Evolutionary conservation across 1,140 invertebrate genomes (phyloP).

Genomic region (Sipha flava): DNA sequence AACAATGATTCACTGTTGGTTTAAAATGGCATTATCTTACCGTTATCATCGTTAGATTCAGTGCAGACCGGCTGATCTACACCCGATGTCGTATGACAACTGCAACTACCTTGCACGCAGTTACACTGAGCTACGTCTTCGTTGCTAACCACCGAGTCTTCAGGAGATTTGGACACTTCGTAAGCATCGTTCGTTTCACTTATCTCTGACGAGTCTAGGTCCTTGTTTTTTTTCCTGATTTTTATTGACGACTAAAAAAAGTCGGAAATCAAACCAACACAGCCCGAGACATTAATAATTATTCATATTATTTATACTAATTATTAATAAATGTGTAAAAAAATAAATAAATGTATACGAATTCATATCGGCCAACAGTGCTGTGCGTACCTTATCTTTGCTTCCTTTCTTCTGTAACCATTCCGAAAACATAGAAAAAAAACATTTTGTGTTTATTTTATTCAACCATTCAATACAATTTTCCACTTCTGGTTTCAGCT

Average conservation of each 20-base stretch:
- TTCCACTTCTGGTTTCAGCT: neutral
- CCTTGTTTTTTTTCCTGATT: neutral
- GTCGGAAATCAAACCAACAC: neutral
- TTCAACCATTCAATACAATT: neutral
- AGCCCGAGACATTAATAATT: no score
- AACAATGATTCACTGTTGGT: no score
- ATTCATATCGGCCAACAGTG: no score
- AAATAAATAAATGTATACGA: neutral
- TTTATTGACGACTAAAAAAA: slow-evolving; percentile 16
- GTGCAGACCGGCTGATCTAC: neutral
- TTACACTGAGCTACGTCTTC: slow-evolving; percentile 51
- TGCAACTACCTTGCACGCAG: neutral
- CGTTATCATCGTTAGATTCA: neutral
- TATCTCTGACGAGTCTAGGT: slow-evolving; percentile 3
- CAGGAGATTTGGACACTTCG: slow-evolving; percentile 54
- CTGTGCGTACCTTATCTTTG: slow-evolving; percentile 70
- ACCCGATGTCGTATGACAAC: neutral
- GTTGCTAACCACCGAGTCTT: slow-evolving; percentile 64
- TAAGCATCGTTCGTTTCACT: slow-evolving; percentile 48
- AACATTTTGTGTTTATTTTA: slow-evolving; percentile 3
- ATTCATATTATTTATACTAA: no score
- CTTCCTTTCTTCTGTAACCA: slow-evolving; percentile 65
- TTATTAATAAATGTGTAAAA: neutral
- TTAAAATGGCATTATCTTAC: no score
- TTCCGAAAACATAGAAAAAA: slow-evolving; percentile 4